These are phyloP conservation scores for Parotia lawesii DNA, from an alignment of 2,113 vertebrate genomes.

Conservation along the genomic window DNA sequence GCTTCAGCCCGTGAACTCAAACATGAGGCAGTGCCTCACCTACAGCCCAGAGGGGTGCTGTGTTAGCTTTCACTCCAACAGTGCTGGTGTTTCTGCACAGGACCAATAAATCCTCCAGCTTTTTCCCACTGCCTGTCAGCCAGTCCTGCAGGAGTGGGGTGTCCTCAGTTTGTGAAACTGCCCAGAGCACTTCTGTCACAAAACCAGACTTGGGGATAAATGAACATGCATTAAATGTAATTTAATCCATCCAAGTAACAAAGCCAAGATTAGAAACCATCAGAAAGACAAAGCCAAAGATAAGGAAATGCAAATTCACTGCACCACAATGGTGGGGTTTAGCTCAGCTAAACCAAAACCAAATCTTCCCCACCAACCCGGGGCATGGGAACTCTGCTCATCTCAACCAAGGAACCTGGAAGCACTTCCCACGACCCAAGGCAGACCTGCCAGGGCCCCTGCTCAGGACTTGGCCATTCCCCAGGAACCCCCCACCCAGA, in stretches of 20 bases:
- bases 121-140: not conserved
- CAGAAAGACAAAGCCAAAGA: not conserved
- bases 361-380: not conserved
- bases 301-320: not conserved
- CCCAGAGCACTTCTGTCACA: not conserved
- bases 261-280: not conserved
- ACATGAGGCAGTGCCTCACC: not conserved
- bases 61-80: too few species aligned
- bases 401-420: not conserved
- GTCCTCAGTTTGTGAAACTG: not conserved
- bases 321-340: not conserved
- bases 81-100: not conserved
- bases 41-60: not conserved
- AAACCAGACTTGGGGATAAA: not conserved
- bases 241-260: not conserved
- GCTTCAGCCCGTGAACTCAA: not conserved
- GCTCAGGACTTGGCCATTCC: rapidly evolving
- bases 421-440: not conserved
- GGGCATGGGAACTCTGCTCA: not conserved
- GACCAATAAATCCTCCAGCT: not conserved
- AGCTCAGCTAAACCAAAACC: not conserved
- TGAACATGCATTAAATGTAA: not conserved
- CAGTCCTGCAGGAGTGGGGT: not conserved
- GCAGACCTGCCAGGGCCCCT: not conserved
- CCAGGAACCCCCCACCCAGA: not conserved